Evolutionary conservation across 1,140 invertebrate genomes (phyloP), one percentile per base, ranked within the genome.

Genomic region (Choristoneura fumiferana): DNA sequence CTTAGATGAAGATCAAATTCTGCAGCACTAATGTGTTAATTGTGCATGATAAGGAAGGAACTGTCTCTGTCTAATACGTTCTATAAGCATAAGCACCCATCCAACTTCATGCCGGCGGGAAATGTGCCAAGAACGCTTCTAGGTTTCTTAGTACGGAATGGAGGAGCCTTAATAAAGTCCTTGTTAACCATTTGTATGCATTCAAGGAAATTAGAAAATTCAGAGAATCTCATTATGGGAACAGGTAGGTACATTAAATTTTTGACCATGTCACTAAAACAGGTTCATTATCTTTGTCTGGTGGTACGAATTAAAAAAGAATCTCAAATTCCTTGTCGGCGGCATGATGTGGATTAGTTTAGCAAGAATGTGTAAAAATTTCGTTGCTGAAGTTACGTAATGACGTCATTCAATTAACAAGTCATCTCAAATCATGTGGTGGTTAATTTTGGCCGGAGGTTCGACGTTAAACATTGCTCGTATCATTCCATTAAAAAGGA

Each of bases 71-170:
- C 18, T 49, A 49, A 49, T 49, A 49, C 18, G 43, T 22, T 33
- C 43, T 49, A 49, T 49, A 49, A 33, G 22, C 43, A 49, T 49
- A 49, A 49, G 22, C 22, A 49, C 40, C 43, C 43, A 49, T 49
- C 43, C 43, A 49, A 49, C 43, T 49, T 49, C 14, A n/a, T 4
- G n/a, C 14, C 57, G 34, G 35, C 62, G 69, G 69, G 69, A 71
- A 71, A 57, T 38, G 63, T 63, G 65, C 69, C 65, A 71, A 71
- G 56, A 55, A 29, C 43, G 17, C 58, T 62, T 36, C 60, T 62
- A 57, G 57, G 58, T 60, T 58, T 52, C 60, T 61, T 54, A 52
- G 53, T 57, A 17, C 56, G 49, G 37, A 29, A 29, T 29, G 22
- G 54, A 58, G 60, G 57, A 53, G 63, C 40, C 37, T 67, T 61